Percentiles rank a stretch among this genome's conserved stretches.
Evolutionary conservation across 2,797 vertebrate genomes (phyloP).

Genomic region (Fistularia commersonii): DNA sequence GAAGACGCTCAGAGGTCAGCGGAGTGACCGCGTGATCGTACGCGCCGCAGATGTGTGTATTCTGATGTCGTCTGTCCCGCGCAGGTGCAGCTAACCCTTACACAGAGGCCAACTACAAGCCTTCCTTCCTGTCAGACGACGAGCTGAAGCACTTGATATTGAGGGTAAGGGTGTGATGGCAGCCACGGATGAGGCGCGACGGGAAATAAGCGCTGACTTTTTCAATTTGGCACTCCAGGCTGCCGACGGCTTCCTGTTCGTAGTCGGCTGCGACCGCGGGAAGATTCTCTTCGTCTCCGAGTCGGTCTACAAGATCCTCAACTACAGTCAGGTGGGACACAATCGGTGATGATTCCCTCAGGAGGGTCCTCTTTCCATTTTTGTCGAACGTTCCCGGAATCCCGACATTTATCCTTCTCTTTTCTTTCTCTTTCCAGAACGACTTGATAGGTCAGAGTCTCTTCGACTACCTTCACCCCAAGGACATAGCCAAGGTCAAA

Average conservation of each 20-base stretch:
- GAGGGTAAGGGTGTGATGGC: constrained; percentile 77
- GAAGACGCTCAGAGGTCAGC: constrained; percentile 94
- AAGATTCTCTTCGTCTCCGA: constrained; percentile 99
- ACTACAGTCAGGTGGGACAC: constrained; percentile 91
- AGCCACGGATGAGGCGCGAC: neutral
- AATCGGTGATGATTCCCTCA: too few species aligned
- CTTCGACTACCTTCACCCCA: constrained; percentile 98
- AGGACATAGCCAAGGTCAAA: constrained; percentile 99
- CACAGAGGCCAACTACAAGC: constrained; percentile 98
- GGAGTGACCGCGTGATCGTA: too few species aligned
- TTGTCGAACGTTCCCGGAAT: too few species aligned
- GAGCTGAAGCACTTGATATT: constrained; percentile 98
- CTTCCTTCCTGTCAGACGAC: constrained; percentile 96
- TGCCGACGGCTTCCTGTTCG: constrained; percentile 97
- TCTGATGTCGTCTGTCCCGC: neutral
- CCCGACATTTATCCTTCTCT: neutral
- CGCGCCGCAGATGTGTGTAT: neutral
- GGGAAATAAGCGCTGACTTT: neutral
- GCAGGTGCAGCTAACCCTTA: constrained; percentile 94
- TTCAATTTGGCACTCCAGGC: constrained; percentile 74
- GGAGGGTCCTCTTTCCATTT: too few species aligned
- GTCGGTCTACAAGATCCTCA: constrained; percentile 98
- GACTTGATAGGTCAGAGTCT: constrained; percentile 98
- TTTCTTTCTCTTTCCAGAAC: constrained; percentile 73
- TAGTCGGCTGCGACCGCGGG: constrained; percentile 97